Conservation (phyloP, 2,797 vertebrate genomes). For the Todus mexicanus region DNA sequence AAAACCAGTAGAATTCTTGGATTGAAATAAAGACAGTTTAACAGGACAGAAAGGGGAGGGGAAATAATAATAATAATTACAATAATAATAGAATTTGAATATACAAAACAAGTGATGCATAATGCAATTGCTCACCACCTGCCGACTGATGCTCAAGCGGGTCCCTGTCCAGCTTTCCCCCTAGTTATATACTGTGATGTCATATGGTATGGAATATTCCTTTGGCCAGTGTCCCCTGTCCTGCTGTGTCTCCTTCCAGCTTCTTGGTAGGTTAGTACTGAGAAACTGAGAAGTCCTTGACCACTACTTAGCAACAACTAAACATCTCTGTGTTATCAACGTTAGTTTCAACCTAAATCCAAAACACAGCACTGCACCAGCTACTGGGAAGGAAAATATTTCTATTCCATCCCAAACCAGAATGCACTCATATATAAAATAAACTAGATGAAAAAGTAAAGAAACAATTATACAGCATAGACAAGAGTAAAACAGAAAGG, state of each 20-base stretch:
- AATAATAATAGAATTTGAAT: neutral
- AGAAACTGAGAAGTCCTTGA: neutral
- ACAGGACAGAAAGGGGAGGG: neutral
- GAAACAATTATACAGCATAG: neutral
- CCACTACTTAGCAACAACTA: neutral
- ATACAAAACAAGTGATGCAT: no score
- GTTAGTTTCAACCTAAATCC: neutral
- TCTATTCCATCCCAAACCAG: neutral
- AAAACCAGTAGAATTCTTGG: neutral
- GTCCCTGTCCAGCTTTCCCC: neutral
- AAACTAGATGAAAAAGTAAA: neutral
- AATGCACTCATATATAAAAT: neutral
- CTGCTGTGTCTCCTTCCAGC: neutral
- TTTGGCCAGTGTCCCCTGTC: neutral
- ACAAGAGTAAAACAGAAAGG: neutral
- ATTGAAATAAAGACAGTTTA: neutral
- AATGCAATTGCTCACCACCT: neutral
- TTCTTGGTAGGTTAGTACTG: neutral
- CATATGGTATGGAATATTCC: neutral
- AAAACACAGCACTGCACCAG: neutral
- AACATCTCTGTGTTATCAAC: neutral
- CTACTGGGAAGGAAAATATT: neutral
- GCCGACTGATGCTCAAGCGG: neutral
- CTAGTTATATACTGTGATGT: neutral
- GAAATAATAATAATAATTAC: no score